Evolutionary conservation across 2,888 invertebrate species (phyloP), one percentile per base, ranked within the genome.

Genomic region (Cantharis nigra): DNA sequence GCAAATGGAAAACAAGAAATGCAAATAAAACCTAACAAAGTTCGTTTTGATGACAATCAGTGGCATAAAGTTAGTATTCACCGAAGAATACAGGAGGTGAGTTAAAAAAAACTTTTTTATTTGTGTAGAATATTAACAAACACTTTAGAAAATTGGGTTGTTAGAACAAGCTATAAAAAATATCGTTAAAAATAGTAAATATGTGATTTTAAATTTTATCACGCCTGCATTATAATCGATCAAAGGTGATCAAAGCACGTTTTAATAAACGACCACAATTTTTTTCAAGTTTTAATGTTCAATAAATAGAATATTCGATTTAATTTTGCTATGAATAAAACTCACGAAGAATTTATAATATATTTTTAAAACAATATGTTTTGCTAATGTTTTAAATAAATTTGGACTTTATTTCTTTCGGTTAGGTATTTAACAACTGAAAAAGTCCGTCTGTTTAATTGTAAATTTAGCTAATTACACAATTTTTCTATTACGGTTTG

Each of bases 41-140:
- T 97, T 28, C 92, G 97, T 71, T 97, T 98, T 88, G 97, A 98
- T 87, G 98, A 98, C 89, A 97, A 98, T 89, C 96, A 97, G 87
- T 98, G 98, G 98, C 98, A 98, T 88, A 96, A 96, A 89, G 93
- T 98, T 74, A 94, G 95, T 74, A 95, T 98, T 3, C 95, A 96
- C 85, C 90, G 98, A 78, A 93, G 95, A 86, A 96, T 98, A 83
- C 96, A 97, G 89, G 97, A 97, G 94, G 97, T 97, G 88, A 89
- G 89, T 81, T 70, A 67, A 69, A 77, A 20, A 49, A 49, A 49
- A 49, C 13, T 49, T 49, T 49, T 49, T 49, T 49, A n/a, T 49
- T 49, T 49, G 49, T 49, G 49, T 7, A n/a, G 49, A 49, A 49
- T 49, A 49, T 49, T 49, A 49, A 49, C 49, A 49, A 49, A 49